phyloP scores from a whole-genome alignment of 2,113 vertebrate genomes.

The Alouatta palliata region DNA sequence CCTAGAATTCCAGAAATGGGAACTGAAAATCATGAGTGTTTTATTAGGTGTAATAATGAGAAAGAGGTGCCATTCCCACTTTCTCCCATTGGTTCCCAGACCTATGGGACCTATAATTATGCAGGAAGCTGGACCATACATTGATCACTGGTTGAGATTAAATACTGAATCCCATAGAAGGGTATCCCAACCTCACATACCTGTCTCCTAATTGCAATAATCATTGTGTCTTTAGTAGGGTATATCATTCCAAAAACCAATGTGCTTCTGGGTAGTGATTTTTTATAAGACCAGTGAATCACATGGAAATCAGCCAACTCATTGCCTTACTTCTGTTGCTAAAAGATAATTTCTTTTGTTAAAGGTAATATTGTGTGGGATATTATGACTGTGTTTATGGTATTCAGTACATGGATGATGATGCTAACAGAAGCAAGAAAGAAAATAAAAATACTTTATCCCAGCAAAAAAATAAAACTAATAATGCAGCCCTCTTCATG shows the following conservation, averaged over 20 bases:
- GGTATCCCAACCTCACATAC: background rate
- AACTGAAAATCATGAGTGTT: background rate
- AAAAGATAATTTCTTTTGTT: background rate
- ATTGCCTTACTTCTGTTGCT: background rate
- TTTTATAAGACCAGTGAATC: conserved; percentile 5
- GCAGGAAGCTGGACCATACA: background rate
- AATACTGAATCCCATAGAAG: background rate
- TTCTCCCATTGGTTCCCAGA: background rate
- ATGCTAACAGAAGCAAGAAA: background rate
- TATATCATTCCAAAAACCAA: background rate
- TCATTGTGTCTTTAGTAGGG: background rate
- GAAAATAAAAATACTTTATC: background rate
- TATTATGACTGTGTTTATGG: background rate
- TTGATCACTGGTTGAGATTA: background rate
- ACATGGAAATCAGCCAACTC: background rate
- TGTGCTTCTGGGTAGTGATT: background rate
- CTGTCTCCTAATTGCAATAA: background rate
- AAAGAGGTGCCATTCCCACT: background rate
- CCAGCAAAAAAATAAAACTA: background rate
- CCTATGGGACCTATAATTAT: background rate
- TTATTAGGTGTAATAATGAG: background rate
- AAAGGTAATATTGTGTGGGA: background rate
- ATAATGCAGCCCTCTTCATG: background rate
- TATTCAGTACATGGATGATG: background rate
- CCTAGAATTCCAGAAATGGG: background rate